Percentiles rank a stretch among this genome's conserved stretches.
phyloP scores from a whole-genome alignment of 2,797 vertebrate species.

The Darevskia mixta region DNA sequence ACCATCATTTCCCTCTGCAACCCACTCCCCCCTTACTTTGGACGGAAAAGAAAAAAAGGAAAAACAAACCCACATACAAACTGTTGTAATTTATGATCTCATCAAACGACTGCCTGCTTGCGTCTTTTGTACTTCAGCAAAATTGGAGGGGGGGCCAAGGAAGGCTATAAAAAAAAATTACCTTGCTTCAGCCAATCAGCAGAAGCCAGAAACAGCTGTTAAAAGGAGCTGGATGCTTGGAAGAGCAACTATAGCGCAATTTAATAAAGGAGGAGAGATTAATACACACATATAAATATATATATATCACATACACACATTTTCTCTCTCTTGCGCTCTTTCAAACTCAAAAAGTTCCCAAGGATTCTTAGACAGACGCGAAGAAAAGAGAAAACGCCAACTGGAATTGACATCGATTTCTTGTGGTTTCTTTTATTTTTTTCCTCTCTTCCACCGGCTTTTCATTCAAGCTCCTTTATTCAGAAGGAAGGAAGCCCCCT shows the following conservation, averaged over 20 bases:
- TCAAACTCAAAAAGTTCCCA: background rate
- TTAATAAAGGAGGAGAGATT: constrained; percentile 14
- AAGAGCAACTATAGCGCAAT: constrained; percentile 29
- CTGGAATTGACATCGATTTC: background rate
- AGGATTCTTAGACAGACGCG: background rate
- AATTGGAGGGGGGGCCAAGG: background rate
- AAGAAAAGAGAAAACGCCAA: background rate
- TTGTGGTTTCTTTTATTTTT: background rate
- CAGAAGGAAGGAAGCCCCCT: background rate
- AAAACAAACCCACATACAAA: background rate
- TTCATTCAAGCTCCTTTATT: background rate
- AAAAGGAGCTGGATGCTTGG: background rate
- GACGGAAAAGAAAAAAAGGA: background rate
- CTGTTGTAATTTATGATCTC: background rate
- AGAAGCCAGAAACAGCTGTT: background rate
- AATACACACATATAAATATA: constrained; percentile 3
- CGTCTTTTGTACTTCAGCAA: background rate
- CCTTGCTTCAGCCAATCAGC: constrained; percentile 33
- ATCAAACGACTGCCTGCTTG: background rate
- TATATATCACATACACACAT: background rate
- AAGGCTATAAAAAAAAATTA: background rate
- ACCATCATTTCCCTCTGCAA: background rate
- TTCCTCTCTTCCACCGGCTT: background rate
- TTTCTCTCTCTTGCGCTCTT: background rate
- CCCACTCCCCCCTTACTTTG: background rate